Evolutionary conservation across 2,113 vertebrate species (phyloP).

Genomic region (Pipra filicauda): DNA sequence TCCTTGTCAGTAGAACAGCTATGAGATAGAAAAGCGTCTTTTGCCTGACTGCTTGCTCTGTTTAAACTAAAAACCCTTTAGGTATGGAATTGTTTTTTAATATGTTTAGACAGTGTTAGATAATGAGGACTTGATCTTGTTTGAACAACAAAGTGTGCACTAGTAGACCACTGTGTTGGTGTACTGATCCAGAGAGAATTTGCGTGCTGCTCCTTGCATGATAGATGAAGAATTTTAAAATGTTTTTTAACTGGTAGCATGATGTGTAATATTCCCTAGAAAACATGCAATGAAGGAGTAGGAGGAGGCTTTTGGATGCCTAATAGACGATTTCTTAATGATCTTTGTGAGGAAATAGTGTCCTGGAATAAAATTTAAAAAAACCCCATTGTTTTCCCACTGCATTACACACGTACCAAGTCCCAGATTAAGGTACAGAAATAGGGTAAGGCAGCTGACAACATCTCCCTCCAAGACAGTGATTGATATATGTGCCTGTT

Average conservation of each 20-base stretch:
- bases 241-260: not conserved
- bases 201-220: not conserved
- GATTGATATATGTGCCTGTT: not conserved
- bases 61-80: not conserved
- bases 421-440: not conserved
- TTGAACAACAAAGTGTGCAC: not conserved
- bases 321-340: not conserved
- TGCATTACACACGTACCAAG: not conserved
- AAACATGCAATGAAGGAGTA: not conserved
- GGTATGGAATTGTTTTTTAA: not conserved
- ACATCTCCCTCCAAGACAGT: not conserved
- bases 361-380: not conserved
- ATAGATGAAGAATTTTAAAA: not conserved
- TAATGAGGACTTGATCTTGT: slow-evolving; percentile 4
- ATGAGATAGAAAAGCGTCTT: not conserved
- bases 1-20: not conserved
- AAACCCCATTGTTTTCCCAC: not conserved
- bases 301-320: not conserved
- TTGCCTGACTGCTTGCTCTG: not conserved
- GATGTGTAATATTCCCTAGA: not conserved
- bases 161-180: not conserved
- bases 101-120: slow-evolving; percentile 11
- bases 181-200: not conserved
- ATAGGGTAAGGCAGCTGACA: not conserved
- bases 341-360: not conserved